Base-by-base conservation (phyloP, 1,140 invertebrate genomes). In the Drosophila kepulauana region DNA sequence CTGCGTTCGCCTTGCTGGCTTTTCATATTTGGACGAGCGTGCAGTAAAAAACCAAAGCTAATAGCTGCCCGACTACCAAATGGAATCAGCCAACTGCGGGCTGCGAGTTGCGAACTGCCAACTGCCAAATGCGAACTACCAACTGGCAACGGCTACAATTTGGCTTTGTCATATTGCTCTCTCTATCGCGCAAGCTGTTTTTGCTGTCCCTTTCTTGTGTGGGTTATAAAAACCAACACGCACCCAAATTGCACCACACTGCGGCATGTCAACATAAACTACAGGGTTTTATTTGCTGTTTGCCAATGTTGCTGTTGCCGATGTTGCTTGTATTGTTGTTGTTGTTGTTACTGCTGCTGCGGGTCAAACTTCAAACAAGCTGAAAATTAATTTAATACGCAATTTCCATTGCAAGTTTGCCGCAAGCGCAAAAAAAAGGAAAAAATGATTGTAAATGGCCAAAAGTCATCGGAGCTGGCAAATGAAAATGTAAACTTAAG, bases 401-500 rank as follows among this genome's bases (percentile, higher is more conserved):
- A 72, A 74, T 88, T 88, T 89, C 68, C 74, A 78, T 77, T 77
- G 69, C 75, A 67, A 72, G 62, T 61, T 64, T 67, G 51, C 68
- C 69, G 70, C 66, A 51, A 66, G 57, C 57, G 7, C 48, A 45
- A 52, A 65, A 43, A 51, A 46, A 56, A 51, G 16, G 48, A 68
- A 73, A 88, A 86, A 88, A 84, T 89, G 77, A 84, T 88, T 89
- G 84, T 88, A 88, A 88, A 88, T 82, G 81, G 85, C 71, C 71
- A 79, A 85, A 88, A 85, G 81, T 88, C 85, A 89, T 89, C 70
- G 74, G 71, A 74, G 85, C 78, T 81, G 76, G 81, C 85, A 88
- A 88, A 88, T 89, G 85, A 89, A 88, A 88, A 89, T 88, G 85
- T 81, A 89, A 85, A 78, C 85, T 81, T 88, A 88, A 89, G 85